A percentile compares a stretch with the other conserved stretches of the same genome.
These are phyloP conservation scores for Temnothorax curvispinosus DNA, from an alignment of 1,140 invertebrate genomes.

Conservation along the genomic window DNA sequence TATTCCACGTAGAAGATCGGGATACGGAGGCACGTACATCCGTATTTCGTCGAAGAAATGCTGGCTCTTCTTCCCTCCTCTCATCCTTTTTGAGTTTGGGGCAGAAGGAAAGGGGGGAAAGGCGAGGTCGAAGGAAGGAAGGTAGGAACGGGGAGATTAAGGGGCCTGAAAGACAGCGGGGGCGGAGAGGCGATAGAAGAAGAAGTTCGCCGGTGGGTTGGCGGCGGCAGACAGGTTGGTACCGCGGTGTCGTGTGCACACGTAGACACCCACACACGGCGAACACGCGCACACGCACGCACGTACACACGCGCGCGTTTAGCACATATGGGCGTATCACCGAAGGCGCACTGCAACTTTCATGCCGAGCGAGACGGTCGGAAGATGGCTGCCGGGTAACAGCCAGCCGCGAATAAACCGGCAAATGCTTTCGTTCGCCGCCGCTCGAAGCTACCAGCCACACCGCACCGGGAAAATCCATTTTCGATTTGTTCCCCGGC, in stretches of 20 bases:
- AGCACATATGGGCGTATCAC: conserved; percentile 77
- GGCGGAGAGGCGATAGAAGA: conserved; percentile 77
- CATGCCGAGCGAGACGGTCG: conserved; percentile 73
- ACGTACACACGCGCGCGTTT: conserved; percentile 23
- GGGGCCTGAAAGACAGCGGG: conserved; percentile 57
- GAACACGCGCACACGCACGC: conserved; percentile 35
- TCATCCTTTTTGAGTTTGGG: conserved; percentile 45
- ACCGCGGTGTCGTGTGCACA: conserved; percentile 67
- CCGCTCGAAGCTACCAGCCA: conserved; percentile 61
- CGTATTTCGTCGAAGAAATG: conserved; percentile 78
- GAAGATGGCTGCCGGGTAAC: conserved; percentile 80
- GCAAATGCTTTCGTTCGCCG: conserved; percentile 75
- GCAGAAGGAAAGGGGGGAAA: background rate
- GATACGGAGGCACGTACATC: conserved; percentile 79
- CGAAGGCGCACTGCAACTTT: conserved; percentile 78
- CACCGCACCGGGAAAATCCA: conserved; percentile 68
- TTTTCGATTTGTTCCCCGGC: conserved; percentile 71
- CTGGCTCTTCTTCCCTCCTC: conserved; percentile 56
- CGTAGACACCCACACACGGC: conserved; percentile 1
- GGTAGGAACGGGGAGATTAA: background rate
- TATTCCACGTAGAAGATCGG: conserved; percentile 80
- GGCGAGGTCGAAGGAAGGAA: background rate
- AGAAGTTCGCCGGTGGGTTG: conserved; percentile 76
- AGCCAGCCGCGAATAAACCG: conserved; percentile 77
- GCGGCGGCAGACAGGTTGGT: conserved; percentile 71